Conservation (phyloP, 2,113 vertebrate species). For the Dipodomys stephensi region DNA sequence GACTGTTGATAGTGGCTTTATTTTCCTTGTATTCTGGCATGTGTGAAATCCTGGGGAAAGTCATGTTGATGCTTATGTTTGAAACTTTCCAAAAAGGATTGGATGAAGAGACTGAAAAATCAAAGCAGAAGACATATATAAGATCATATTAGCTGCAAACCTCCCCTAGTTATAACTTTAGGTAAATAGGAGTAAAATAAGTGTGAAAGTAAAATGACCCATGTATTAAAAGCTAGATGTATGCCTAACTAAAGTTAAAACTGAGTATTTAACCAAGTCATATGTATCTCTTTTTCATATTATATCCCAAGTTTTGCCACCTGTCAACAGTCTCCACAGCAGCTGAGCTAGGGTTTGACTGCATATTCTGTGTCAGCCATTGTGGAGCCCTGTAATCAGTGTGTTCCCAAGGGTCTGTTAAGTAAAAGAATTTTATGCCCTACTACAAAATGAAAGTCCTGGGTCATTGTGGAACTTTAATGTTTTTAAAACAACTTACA, state of each 20-base stretch:
- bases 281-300: neutral
- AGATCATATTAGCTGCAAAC: neutral
- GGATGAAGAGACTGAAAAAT: neutral
- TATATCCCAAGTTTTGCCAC: neutral
- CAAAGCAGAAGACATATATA: neutral
- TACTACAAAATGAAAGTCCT: neutral
- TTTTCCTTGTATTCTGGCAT: neutral
- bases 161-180: neutral
- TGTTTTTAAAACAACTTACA: neutral
- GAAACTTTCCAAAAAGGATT: neutral
- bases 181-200: neutral
- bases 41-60: neutral
- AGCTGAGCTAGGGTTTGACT: too few species aligned
- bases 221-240: neutral
- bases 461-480: constrained; percentile 7
- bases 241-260: neutral
- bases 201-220: neutral
- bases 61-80: neutral
- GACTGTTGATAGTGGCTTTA: neutral
- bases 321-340: neutral
- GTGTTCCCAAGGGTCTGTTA: too few species aligned
- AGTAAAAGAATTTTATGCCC: neutral
- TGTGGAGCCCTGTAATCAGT: neutral
- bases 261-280: neutral
- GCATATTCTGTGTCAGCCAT: neutral